Base-by-base conservation (phyloP, 2,113 vertebrate genomes). In the Atlantisia rogersi region DNA sequence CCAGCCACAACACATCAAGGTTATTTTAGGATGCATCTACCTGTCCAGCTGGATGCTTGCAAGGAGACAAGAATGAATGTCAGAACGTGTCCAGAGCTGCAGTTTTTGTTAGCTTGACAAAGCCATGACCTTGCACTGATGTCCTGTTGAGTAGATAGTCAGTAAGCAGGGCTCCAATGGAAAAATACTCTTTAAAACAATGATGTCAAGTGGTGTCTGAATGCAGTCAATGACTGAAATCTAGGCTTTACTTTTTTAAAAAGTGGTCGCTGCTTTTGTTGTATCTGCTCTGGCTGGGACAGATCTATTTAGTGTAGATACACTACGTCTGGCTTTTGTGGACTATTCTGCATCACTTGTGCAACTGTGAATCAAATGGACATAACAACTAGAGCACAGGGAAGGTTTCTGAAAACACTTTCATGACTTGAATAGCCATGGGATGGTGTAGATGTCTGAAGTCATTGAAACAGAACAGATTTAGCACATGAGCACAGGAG, bases 1-100 rank as follows among this genome's bases (percentile, higher is more conserved):
- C 87, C 89, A 81, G 71, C 76, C 26, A 7, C 82, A 74, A 97
- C 70, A 79, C 65, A 69, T 76, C 59, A 76, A 58, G 76, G 83
- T 70, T 95, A 91, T 93, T 95, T 94, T 86, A 84, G 88, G 92
- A 53, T 90, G 56, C 80, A 75, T 11, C 35, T 46, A 70, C 85
- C 52, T 82, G 78, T 88, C 76, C 82, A 77, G 56, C 82, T 86
- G 83, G 73, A 59, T 7, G 0, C 64, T 40, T 95, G 52, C 37
- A 78, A 83, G 74, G 74, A 73, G 50, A 71, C 52, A 78, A 81
- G 67, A 91, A 58, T 20, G 35, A 81, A 73, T 4, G 2, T 55
- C 42, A 84, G 62, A 58, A 83, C 11, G 0, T 60, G 82, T 62
- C 79, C 75, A 62, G 64, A 89, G 46, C 46, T 95, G 65, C 50